A percentile compares a stretch with the other conserved stretches of the same genome.
Conservation (phyloP, 2,888 invertebrate species). For the Loripinus fragilis region DNA sequence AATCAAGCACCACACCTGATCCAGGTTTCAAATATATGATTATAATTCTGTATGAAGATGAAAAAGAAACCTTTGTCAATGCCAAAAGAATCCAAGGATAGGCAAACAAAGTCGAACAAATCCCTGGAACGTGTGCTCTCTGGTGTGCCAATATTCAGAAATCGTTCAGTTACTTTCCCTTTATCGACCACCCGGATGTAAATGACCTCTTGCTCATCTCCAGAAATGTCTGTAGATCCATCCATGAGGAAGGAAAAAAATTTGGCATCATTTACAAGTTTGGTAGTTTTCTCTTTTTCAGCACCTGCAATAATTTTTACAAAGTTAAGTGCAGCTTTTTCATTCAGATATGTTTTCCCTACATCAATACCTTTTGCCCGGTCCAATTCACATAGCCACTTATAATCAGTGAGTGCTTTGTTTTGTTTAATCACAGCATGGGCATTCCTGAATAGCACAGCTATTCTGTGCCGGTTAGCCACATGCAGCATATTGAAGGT, state of each 20-base stretch:
- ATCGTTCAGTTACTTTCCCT: slow-evolving; percentile 33
- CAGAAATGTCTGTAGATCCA: slow-evolving; percentile 46
- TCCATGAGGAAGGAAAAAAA: slow-evolving; percentile 54
- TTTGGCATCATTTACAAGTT: not conserved
- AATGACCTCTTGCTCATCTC: slow-evolving; percentile 48
- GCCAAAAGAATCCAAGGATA: too few species aligned
- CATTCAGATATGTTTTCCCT: slow-evolving; percentile 42
- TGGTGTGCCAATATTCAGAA: slow-evolving; percentile 42
- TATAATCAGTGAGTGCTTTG: slow-evolving; percentile 37
- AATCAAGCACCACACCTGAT: too few species aligned
- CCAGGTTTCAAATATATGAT: too few species aligned
- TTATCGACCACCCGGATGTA: slow-evolving; percentile 25
- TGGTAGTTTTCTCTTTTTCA: slow-evolving; percentile 20
- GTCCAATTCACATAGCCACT: slow-evolving; percentile 37
- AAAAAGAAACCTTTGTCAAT: too few species aligned
- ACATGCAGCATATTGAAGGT: slow-evolving; percentile 22
- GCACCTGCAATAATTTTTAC: slow-evolving; percentile 28
- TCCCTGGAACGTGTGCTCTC: slow-evolving; percentile 39
- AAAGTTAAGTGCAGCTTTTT: slow-evolving; percentile 44
- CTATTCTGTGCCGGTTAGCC: slow-evolving; percentile 26
- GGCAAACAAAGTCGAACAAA: slow-evolving; percentile 18
- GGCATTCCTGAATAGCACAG: slow-evolving; percentile 37
- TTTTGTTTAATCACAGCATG: slow-evolving; percentile 46
- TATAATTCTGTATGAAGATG: too few species aligned
- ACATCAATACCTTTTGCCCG: slow-evolving; percentile 34